Evolutionary conservation across 2,797 vertebrate genomes (phyloP).

Genomic region (Orestias chungarensis): DNA sequence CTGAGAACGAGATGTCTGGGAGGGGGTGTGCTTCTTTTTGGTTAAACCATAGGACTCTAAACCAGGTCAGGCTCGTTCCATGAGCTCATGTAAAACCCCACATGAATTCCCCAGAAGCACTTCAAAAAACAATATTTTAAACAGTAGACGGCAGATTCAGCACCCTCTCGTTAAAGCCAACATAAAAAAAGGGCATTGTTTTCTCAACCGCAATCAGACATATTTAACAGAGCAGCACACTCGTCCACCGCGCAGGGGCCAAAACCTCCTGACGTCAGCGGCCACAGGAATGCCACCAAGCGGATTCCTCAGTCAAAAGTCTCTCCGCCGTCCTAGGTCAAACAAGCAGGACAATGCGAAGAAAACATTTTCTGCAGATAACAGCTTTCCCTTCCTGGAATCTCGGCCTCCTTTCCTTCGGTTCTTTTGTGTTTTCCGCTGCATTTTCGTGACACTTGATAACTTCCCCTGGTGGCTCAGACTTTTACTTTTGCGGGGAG

Average conservation of each 20-base stretch:
- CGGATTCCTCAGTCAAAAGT: constrained; percentile 66
- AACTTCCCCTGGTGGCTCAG: constrained; percentile 28
- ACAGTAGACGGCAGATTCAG: constrained; percentile 45
- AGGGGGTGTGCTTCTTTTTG: constrained; percentile 34
- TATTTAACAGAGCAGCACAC: constrained; percentile 64
- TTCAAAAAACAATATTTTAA: constrained; percentile 55
- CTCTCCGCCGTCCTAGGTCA: constrained; percentile 59
- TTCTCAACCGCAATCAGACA: constrained; percentile 65
- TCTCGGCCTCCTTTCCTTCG: constrained; percentile 29
- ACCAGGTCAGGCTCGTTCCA: constrained; percentile 57
- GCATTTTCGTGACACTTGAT: constrained; percentile 52
- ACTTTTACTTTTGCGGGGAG: constrained; percentile 9
- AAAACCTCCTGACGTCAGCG: constrained; percentile 69
- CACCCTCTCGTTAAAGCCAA: constrained; percentile 26
- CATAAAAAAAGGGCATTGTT: constrained; percentile 63
- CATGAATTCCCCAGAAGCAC: constrained; percentile 50
- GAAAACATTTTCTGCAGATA: constrained; percentile 64
- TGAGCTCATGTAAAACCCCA: constrained; percentile 70
- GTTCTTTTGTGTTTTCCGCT: constrained; percentile 12
- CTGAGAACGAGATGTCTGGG: too few species aligned
- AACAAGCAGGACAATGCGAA: constrained; percentile 72
- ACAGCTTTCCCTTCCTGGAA: constrained; percentile 63
- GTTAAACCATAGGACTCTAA: constrained; percentile 27
- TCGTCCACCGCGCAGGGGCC: constrained; percentile 64
- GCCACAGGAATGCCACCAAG: constrained; percentile 78